Percentiles rank a stretch among this genome's conserved stretches.
Evolutionary conservation across 92 coral and sea anemone genomes (phyloP).

Genomic region (Porites lobata): DNA sequence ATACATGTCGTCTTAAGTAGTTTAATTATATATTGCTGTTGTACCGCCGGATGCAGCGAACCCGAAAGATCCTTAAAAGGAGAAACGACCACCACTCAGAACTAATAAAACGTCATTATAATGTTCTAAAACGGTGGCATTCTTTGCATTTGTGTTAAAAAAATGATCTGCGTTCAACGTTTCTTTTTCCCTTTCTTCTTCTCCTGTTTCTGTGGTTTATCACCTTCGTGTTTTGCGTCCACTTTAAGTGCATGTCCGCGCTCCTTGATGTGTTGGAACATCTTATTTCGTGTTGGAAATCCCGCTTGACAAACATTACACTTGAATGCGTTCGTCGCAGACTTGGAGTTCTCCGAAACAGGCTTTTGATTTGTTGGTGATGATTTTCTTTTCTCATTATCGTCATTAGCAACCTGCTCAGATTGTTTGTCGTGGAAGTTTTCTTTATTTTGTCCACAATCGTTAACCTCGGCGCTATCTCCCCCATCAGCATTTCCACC

Average conservation of each 20-base stretch:
- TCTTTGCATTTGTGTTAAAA: not conserved
- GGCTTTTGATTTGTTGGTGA: constrained; percentile 37
- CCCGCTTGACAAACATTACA: constrained; percentile 90
- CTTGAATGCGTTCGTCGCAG: constrained; percentile 5
- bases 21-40: not conserved
- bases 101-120: not conserved
- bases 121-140: not conserved
- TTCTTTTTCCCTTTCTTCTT: constrained; percentile 82
- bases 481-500: not conserved
- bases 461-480: not conserved
- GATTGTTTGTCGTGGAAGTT: constrained; percentile 27
- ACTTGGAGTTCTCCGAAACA: constrained; percentile 3
- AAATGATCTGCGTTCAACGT: not conserved
- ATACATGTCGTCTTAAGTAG: not conserved
- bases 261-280: constrained; percentile 95
- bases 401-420: constrained; percentile 1
- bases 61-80: constrained; percentile 13
- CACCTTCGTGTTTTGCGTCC: constrained; percentile 47
- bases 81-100: not conserved
- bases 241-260: constrained; percentile 90
- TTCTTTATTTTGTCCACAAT: not conserved
- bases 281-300: constrained; percentile 88
- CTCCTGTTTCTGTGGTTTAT: constrained; percentile 45
- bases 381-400: constrained; percentile 21
- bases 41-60: not conserved